phyloP scores from a whole-genome alignment of 2,113 vertebrate species.

The Cacatua alba region DNA sequence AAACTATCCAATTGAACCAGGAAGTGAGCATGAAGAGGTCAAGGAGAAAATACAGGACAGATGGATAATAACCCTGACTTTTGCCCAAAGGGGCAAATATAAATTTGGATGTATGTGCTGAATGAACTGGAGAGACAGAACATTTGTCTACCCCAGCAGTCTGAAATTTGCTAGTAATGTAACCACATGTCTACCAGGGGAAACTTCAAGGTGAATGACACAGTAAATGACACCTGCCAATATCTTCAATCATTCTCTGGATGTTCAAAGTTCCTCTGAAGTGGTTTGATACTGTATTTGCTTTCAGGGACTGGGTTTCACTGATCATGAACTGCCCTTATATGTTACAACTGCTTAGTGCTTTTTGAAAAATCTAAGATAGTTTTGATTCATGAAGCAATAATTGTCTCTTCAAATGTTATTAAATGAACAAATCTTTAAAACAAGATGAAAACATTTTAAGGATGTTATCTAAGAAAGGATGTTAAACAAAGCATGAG shows the following conservation, averaged over 20 bases:
- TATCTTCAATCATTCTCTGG: background rate
- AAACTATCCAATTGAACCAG: background rate
- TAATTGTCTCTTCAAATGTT: background rate
- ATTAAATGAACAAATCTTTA: background rate
- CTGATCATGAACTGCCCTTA: background rate
- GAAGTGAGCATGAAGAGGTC: conserved; percentile 35
- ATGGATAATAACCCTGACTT: conserved; percentile 25
- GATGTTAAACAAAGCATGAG: background rate
- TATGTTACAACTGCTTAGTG: background rate
- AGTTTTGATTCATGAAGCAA: background rate
- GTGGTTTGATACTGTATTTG: background rate
- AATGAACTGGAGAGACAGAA: conserved; percentile 15
- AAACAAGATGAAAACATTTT: background rate
- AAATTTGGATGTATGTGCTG: conserved; percentile 28
- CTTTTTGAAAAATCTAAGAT: background rate
- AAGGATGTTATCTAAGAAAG: background rate
- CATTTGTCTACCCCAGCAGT: conserved; percentile 34
- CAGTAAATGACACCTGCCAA: conserved; percentile 47
- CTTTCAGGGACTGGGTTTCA: background rate
- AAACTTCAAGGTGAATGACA: conserved; percentile 45
- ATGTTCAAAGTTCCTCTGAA: background rate
- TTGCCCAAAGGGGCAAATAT: background rate
- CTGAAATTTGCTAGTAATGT: conserved; percentile 33
- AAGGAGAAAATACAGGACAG: conserved; percentile 58
- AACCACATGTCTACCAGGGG: background rate